phyloP scores from a whole-genome alignment of 2,113 vertebrate species.

The Ochotona curzoniae region DNA sequence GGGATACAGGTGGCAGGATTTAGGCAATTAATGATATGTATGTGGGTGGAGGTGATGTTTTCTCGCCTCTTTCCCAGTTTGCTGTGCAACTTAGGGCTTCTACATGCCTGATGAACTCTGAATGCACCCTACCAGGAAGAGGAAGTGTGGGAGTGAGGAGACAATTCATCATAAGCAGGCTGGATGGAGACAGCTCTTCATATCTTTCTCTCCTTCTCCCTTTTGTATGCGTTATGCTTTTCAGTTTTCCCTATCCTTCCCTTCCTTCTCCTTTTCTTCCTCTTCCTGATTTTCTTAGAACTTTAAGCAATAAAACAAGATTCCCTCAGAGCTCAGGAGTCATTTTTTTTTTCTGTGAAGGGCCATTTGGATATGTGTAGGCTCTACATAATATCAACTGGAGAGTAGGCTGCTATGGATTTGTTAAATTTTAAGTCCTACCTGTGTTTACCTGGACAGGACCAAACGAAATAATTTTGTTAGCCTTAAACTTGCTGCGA shows the following conservation, averaged over 20 bases:
- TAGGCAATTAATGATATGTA: not conserved
- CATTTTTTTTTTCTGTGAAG: not conserved
- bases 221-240: not conserved
- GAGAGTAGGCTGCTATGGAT: no score
- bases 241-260: not conserved
- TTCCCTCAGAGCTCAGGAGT: constrained; percentile 5
- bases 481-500: no score
- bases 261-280: not conserved
- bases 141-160: not conserved
- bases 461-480: no score
- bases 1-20: not conserved
- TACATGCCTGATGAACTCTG: not conserved
- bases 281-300: not conserved
- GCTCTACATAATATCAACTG: no score
- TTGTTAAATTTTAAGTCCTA: no score
- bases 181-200: not conserved
- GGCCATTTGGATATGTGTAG: no score
- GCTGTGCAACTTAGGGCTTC: not conserved
- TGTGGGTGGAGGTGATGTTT: not conserved
- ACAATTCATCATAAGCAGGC: not conserved
- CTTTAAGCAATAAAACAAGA: not conserved
- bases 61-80: not conserved
- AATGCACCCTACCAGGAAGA: not conserved
- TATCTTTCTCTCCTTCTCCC: not conserved
- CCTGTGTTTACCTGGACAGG: no score